These are phyloP conservation scores for Herminia tarsipennalis DNA, from an alignment of 2,888 invertebrate genomes.

Conservation along the genomic window DNA sequence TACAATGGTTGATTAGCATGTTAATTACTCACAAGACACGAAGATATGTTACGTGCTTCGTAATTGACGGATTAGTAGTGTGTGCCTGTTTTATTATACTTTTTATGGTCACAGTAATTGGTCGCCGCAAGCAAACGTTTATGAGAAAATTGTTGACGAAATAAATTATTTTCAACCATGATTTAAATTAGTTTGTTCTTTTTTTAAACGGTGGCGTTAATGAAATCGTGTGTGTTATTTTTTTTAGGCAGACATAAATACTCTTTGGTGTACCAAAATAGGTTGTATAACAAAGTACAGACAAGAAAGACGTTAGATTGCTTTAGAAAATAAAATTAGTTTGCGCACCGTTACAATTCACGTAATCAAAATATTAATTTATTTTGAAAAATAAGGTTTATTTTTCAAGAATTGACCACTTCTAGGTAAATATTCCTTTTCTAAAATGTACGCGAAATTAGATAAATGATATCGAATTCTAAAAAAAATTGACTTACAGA, in stretches of 20 bases:
- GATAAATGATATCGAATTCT: too few species aligned
- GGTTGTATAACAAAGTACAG: too few species aligned
- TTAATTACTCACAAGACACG: slow-evolving; percentile 53
- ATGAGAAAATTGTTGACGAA: slow-evolving; percentile 9
- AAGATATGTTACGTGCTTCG: slow-evolving; percentile 44
- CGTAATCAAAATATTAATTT: too few species aligned
- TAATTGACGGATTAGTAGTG: slow-evolving; percentile 44
- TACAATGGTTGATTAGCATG: slow-evolving; percentile 56
- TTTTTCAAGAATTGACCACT: too few species aligned
- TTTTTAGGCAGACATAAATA: background rate
- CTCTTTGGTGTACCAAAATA: too few species aligned
- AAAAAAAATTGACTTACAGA: too few species aligned
- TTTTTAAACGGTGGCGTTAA: background rate
- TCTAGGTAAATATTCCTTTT: too few species aligned
- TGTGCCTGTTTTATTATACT: slow-evolving; percentile 34
- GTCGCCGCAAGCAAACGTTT: slow-evolving; percentile 14
- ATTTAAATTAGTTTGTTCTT: background rate
- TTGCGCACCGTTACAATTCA: too few species aligned
- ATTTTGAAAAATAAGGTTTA: too few species aligned
- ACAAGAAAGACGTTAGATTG: too few species aligned
- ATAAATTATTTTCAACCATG: background rate
- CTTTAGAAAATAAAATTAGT: too few species aligned
- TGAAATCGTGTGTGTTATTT: background rate
- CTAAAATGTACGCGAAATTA: too few species aligned
- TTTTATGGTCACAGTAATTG: slow-evolving; percentile 27